Conservation (phyloP, 2,113 vertebrate species). For the Emydocephalus ijimae region DNA sequence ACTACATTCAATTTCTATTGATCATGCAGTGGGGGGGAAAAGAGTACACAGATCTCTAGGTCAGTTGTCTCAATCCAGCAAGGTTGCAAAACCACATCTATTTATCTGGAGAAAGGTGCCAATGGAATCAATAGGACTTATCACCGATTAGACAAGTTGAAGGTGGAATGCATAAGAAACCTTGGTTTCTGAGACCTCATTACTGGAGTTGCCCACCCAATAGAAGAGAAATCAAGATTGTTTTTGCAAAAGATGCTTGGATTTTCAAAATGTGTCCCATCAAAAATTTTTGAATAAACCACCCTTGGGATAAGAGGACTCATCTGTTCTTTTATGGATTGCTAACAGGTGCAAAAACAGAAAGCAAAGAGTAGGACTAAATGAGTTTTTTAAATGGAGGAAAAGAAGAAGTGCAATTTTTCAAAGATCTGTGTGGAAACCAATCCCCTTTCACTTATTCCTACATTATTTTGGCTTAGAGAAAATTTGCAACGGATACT, state of each 20-base stretch:
- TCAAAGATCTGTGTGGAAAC: background rate
- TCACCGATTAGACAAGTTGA: background rate
- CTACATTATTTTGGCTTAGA: background rate
- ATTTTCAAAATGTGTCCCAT: background rate
- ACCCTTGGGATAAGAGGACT: background rate
- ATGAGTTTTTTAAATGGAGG: background rate
- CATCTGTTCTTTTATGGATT: background rate
- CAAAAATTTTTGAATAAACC: background rate
- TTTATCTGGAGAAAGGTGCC: background rate
- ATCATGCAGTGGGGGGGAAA: background rate
- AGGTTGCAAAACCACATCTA: background rate
- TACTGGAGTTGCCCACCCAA: background rate
- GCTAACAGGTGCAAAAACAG: background rate
- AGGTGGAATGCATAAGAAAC: background rate
- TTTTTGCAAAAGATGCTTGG: background rate
- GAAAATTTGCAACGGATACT: background rate
- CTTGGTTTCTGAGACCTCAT: background rate
- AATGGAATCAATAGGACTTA: background rate
- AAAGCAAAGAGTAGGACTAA: background rate
- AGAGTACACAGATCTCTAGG: background rate
- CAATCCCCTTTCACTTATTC: background rate
- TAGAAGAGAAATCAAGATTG: background rate
- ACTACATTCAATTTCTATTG: background rate
- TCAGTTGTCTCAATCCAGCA: background rate
- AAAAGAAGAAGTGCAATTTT: background rate